Conservation (phyloP, 2,797 vertebrate genomes). For the Sebastes miniatus region DNA sequence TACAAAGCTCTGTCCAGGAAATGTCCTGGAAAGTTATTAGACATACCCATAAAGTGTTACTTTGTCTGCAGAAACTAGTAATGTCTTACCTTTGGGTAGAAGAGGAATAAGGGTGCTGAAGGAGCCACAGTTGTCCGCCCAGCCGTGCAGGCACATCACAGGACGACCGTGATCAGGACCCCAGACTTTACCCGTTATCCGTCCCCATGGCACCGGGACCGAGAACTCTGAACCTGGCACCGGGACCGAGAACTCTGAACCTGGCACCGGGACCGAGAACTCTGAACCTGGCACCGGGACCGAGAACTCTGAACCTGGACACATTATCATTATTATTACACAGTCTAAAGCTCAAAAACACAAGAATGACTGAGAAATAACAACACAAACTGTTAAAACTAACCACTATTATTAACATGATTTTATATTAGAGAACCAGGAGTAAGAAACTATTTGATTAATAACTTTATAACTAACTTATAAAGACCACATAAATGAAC, state of each 20-base stretch:
- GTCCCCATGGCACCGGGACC: slow-evolving; percentile 77
- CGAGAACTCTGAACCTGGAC: slow-evolving; percentile 68
- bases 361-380: background rate
- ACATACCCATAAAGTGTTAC: background rate
- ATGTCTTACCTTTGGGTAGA: background rate
- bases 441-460: background rate
- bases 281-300: slow-evolving; percentile 57
- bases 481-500: accelerated
- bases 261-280: no score
- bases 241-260: no score
- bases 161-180: slow-evolving; percentile 70
- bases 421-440: background rate
- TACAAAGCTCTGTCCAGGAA: background rate
- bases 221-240: slow-evolving; percentile 68
- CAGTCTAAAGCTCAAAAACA: background rate
- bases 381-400: background rate
- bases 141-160: slow-evolving; percentile 82
- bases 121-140: slow-evolving; percentile 82
- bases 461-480: background rate
- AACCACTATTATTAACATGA: background rate
- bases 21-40: background rate
- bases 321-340: no score
- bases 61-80: background rate
- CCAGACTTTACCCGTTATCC: slow-evolving; percentile 79
- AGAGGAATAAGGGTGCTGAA: slow-evolving; percentile 82